These are phyloP conservation scores for Sciurus carolinensis DNA, from an alignment of 2,797 vertebrate genomes.

Conservation along the genomic window DNA sequence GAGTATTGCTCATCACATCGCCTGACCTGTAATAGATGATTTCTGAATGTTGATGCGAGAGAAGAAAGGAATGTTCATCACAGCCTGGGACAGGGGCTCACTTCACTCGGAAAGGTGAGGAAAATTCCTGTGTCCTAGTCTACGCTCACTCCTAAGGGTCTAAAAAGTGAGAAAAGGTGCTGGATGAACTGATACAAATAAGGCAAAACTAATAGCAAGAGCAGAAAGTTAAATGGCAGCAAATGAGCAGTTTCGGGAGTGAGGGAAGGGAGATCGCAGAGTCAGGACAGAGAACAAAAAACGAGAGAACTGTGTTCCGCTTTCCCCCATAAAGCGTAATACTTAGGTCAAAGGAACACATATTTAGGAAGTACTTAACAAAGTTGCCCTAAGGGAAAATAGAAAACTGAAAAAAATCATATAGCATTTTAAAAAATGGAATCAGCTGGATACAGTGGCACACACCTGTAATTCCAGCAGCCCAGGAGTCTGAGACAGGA, in stretches of 20 bases:
- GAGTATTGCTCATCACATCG: neutral
- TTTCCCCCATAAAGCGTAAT: neutral
- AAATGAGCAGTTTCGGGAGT: neutral
- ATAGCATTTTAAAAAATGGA: neutral
- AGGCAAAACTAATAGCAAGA: neutral
- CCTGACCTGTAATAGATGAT: neutral
- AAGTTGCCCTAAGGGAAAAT: neutral
- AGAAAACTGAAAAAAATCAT: neutral
- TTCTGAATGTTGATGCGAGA: neutral
- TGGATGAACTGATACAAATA: neutral
- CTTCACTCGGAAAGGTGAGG: neutral
- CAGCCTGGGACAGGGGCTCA: neutral
- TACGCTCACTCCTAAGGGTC: neutral
- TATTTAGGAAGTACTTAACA: neutral
- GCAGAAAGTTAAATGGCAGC: conserved; percentile 12
- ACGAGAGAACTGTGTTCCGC: neutral
- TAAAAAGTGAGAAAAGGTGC: neutral
- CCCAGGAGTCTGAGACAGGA: too few relatives aligned
- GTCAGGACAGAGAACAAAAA: neutral
- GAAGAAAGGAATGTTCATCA: neutral
- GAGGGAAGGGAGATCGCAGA: neutral
- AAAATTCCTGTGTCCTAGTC: neutral
- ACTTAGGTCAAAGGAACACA: neutral
- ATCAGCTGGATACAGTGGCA: neutral
- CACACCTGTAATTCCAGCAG: too few relatives aligned